A percentile compares a stretch with the other conserved stretches of the same genome.
phyloP scores from a whole-genome alignment of 1,140 invertebrate genomes.

The Hestina assimilis region DNA sequence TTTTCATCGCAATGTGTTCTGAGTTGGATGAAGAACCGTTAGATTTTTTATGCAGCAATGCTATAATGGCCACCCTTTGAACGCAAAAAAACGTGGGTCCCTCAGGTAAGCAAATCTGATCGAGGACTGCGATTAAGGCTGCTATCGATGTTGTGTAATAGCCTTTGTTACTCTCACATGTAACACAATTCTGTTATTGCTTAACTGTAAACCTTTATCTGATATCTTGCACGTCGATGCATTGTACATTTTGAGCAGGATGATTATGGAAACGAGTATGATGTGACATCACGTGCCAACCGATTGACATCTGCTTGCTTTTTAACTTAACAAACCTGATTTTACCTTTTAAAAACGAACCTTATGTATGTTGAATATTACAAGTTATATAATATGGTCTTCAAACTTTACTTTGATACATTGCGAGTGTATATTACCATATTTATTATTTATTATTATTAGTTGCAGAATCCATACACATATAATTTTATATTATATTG shows the following conservation, averaged over 20 bases:
- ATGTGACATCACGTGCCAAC: slow-evolving; percentile 9
- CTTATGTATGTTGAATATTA: too few species aligned
- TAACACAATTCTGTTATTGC: slow-evolving; percentile 43
- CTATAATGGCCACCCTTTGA: slow-evolving; percentile 69
- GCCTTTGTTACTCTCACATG: slow-evolving; percentile 40
- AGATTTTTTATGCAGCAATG: slow-evolving; percentile 56
- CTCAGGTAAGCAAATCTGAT: slow-evolving; percentile 71
- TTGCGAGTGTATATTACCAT: too few species aligned
- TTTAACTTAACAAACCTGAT: neutral
- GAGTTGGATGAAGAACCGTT: slow-evolving; percentile 59
- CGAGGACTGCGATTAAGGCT: slow-evolving; percentile 49
- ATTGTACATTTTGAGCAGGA: slow-evolving; percentile 5
- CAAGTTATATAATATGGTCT: too few species aligned
- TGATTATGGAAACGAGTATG: neutral
- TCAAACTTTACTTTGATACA: too few species aligned
- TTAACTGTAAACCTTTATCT: slow-evolving; percentile 46
- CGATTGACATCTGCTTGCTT: slow-evolving; percentile 11
- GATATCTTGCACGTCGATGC: slow-evolving; percentile 1
- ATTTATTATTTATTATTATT: too few species aligned
- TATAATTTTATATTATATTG: too few species aligned
- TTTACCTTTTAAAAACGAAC: neutral
- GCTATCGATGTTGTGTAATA: slow-evolving; percentile 53
- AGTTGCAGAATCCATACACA: too few species aligned
- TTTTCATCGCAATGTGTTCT: slow-evolving; percentile 67
- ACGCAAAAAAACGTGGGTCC: slow-evolving; percentile 57